Conservation (phyloP, 1,140 invertebrate genomes). For the Cecropterus lyciades region DNA sequence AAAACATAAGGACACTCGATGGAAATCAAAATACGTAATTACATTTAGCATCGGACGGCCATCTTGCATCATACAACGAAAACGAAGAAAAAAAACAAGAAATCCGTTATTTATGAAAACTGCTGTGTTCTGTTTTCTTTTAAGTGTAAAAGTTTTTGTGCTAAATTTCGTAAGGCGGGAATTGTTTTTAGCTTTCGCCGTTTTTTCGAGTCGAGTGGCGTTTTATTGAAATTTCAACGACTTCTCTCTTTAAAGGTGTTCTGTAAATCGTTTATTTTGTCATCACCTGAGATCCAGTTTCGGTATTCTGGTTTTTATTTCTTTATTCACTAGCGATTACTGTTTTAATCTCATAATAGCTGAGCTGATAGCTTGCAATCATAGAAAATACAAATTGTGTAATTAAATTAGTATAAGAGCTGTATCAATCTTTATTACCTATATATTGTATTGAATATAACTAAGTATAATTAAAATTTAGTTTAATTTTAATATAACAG, state of each 20-base stretch:
- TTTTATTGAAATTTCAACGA: slow-evolving; percentile 35
- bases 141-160: slow-evolving; percentile 45
- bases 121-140: slow-evolving; percentile 46
- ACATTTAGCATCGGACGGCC: neutral
- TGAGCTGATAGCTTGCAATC: too few relatives aligned
- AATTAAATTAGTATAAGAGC: too few relatives aligned
- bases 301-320: neutral
- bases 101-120: slow-evolving; percentile 49
- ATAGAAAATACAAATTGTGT: too few relatives aligned
- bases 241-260: slow-evolving; percentile 14
- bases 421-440: too few relatives aligned
- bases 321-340: neutral
- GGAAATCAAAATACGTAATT: slow-evolving; percentile 5
- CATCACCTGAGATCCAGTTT: slow-evolving; percentile 5
- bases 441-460: too few relatives aligned
- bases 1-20: neutral
- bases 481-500: too few relatives aligned
- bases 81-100: slow-evolving; percentile 26
- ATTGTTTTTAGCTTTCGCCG: slow-evolving; percentile 32
- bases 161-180: slow-evolving; percentile 22
- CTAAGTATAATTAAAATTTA: too few relatives aligned
- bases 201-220: slow-evolving; percentile 19
- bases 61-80: neutral
- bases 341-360: neutral
- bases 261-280: slow-evolving; percentile 9